Evolutionary conservation across 2,888 invertebrate genomes (phyloP), one percentile per base, ranked within the genome.

Genomic region (Plebejus anna): DNA sequence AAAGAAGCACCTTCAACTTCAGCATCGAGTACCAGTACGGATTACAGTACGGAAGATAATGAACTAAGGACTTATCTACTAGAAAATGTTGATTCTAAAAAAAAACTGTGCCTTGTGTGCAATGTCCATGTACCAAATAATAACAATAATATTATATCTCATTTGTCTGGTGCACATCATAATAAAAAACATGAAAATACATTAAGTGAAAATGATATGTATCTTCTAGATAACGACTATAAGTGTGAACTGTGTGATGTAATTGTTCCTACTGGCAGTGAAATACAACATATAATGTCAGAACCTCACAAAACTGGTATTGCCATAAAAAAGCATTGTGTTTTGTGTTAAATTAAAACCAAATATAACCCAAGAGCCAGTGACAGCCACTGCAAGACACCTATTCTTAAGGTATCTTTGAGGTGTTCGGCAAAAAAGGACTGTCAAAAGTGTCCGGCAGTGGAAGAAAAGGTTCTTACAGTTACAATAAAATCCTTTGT

Each of bases 91-190:
- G 32, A 70, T 16, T 70, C 47, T 11, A n/a, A 51, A 47, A 47
- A 70, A 32, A 13, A 51, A 13, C 32, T 75, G 13, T 75, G 75
- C 47, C 13, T 70, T 9, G 51, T 47, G 47, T 75, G 75, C 47
- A 51, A 75, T 42, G 47, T 16, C 16, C 1, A 75, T 7, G 32
- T 75, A 51, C 75, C 51, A 55, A 16, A 55, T 3, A 55, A 55
- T 55, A 16, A 4, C 16, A 55, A 16, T 55, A 55, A 55, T 55
- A 16, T 55, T 47, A 47, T 47, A 11, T 47, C 47, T 47, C 47
- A 47, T 47, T 47, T 47, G 47, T 47, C 47, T 47, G 9, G 2
- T 2, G 47, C 47, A 47, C 47, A 47, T 47, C 47, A 47, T 47
- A 47, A 47, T 55, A 16, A 16, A 55, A 55, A 55, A 55, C 3